Evolutionary conservation across 2,797 vertebrate genomes (phyloP).

Genomic region (Epinephelus malabaricus): DNA sequence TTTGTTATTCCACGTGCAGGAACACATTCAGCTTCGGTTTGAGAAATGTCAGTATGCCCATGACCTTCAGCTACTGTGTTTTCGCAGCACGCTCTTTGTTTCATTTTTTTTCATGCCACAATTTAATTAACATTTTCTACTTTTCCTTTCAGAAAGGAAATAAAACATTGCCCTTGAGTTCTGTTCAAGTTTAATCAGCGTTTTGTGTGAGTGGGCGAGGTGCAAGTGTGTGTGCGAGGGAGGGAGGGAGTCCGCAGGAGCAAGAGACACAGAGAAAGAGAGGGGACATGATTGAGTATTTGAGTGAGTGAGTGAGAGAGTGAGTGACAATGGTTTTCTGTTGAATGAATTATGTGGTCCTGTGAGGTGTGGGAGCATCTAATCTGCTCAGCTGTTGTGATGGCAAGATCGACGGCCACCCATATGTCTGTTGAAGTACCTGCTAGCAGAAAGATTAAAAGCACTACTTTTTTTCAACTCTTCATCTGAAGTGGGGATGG

Average conservation of each 20-base stretch:
- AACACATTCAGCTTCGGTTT: conserved; percentile 41
- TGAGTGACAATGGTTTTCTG: conserved; percentile 73
- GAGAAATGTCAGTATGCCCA: conserved; percentile 28
- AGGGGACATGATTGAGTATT: conserved; percentile 56
- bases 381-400: conserved; percentile 71
- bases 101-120: conserved; percentile 39
- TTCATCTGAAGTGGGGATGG: conserved; percentile 15
- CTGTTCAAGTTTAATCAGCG: conserved; percentile 71
- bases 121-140: conserved; percentile 75
- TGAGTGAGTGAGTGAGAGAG: conserved; percentile 75
- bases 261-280: conserved; percentile 32
- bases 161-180: conserved; percentile 80
- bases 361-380: conserved; percentile 66
- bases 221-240: conserved; percentile 31
- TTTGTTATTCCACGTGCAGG: conserved; percentile 14
- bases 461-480: conserved; percentile 19
- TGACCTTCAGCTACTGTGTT: conserved; percentile 66
- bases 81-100: conserved; percentile 33
- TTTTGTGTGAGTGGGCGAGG: conserved; percentile 50
- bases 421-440: conserved; percentile 64
- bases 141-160: conserved; percentile 64
- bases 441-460: conserved; percentile 64
- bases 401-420: conserved; percentile 61
- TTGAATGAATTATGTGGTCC: conserved; percentile 69
- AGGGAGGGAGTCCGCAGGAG: conserved; percentile 12